Percentiles rank a stretch among this genome's conserved stretches.
Conservation (phyloP, 2,888 invertebrate species). For the Rhagonycha lutea region DNA sequence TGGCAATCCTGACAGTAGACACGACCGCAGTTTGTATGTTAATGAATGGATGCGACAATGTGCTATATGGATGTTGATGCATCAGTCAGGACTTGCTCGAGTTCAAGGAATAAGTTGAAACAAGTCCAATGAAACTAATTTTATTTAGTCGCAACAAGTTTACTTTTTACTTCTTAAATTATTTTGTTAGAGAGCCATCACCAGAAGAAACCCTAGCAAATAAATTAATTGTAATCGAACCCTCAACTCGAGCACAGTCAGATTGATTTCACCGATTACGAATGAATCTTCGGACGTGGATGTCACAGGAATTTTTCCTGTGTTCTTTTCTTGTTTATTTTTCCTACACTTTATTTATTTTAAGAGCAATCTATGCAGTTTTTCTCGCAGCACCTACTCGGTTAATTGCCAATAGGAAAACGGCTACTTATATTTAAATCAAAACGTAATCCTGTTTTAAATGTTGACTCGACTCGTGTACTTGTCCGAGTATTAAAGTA, state of each 20-base stretch:
- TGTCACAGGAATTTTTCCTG: background rate
- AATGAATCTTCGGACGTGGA: background rate
- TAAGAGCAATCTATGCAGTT: background rate
- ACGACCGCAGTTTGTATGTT: constrained; percentile 47
- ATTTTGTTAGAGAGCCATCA: background rate
- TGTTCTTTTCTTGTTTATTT: background rate
- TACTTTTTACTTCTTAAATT: background rate
- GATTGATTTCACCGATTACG: background rate
- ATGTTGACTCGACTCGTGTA: constrained; percentile 42
- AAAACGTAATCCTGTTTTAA: constrained; percentile 27
- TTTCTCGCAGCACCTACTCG: background rate
- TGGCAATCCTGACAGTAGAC: constrained; percentile 34
- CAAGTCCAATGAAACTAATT: background rate
- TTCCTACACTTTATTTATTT: background rate
- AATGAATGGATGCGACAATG: constrained; percentile 42
- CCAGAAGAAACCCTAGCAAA: background rate
- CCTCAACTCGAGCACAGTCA: background rate
- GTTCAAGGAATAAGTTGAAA: constrained; percentile 9
- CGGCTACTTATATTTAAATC: background rate
- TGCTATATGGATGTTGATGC: constrained; percentile 42
- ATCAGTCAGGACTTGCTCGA: constrained; percentile 26
- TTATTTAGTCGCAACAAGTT: background rate
- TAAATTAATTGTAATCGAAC: background rate
- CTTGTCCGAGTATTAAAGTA: constrained; percentile 34
- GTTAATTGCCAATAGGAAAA: background rate